Conservation (phyloP, 1,140 invertebrate species). For the Bombus difficillimus region DNA sequence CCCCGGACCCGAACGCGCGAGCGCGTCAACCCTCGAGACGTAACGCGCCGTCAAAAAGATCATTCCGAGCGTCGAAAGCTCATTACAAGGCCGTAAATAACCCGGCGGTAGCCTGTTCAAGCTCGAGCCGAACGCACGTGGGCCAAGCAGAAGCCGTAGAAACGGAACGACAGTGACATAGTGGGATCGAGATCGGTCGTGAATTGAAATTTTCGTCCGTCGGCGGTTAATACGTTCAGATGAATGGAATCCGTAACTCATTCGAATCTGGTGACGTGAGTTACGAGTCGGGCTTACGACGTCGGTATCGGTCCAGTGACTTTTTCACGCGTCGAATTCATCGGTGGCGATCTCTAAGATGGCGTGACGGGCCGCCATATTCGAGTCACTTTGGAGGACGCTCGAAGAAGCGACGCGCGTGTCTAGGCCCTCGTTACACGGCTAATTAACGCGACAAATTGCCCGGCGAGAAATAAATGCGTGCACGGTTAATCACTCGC, state of each 20-base stretch:
- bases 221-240: conserved; percentile 46
- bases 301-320: not conserved
- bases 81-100: conserved; percentile 36
- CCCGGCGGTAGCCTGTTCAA: not conserved
- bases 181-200: conserved; percentile 14
- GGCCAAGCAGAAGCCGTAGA: not conserved
- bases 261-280: conserved; percentile 53
- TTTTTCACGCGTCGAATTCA: conserved; percentile 39
- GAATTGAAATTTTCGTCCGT: conserved; percentile 48
- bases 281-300: conserved; percentile 28
- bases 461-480: conserved; percentile 72
- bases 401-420: conserved; percentile 13
- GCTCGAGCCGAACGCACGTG: not conserved
- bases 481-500: conserved; percentile 65
- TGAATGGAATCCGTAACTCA: conserved; percentile 63
- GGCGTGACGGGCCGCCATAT: not conserved
- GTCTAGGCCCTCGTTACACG: conserved; percentile 72
- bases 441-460: conserved; percentile 79
- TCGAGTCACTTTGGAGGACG: not conserved
- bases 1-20: no score
- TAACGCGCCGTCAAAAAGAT: conserved; percentile 3
- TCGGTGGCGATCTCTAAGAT: not conserved
- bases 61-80: conserved; percentile 16
- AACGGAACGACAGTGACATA: not conserved
- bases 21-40: conserved; percentile 5